Conservation (phyloP, 1,140 invertebrate species). For the Drosophila trapezifrons region DNA sequence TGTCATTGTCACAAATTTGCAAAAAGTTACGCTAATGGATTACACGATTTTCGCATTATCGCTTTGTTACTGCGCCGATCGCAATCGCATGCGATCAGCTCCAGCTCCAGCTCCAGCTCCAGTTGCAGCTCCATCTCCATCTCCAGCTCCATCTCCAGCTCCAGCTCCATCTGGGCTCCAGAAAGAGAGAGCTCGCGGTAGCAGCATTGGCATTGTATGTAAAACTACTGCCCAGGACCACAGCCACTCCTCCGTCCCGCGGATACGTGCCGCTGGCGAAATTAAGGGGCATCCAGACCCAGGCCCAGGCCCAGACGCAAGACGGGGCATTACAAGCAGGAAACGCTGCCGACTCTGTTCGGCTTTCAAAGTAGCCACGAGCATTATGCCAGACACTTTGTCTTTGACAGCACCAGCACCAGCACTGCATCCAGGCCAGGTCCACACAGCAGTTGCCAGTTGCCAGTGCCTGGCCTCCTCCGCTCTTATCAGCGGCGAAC, state of each 20-base stretch:
- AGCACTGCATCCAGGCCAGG: conserved; percentile 15
- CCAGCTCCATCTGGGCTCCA: not conserved
- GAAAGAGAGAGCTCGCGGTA: conserved; percentile 17
- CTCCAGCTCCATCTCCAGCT: not conserved
- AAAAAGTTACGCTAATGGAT: conserved; percentile 84
- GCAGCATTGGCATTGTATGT: conserved; percentile 75
- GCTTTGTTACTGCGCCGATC: conserved; percentile 83
- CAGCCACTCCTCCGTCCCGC: conserved; percentile 41
- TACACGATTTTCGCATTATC: conserved; percentile 84
- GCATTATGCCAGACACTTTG: conserved; percentile 81
- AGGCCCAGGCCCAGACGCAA: not conserved
- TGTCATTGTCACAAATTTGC: conserved; percentile 84
- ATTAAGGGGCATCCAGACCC: conserved; percentile 54
- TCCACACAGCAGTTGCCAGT: not conserved
- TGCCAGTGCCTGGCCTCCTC: conserved; percentile 15
- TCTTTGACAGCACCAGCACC: conserved; percentile 67
- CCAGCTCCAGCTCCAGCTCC: not conserved
- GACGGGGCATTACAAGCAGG: conserved; percentile 68
- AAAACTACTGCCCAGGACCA: conserved; percentile 73
- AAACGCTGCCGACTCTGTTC: conserved; percentile 70
- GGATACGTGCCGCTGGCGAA: conserved; percentile 70
- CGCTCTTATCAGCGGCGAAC: conserved; percentile 71
- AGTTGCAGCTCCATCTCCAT: not conserved
- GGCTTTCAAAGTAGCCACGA: conserved; percentile 74
- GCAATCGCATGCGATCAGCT: conserved; percentile 79